Evolutionary conservation across 1,140 invertebrate genomes (phyloP), one percentile per base, ranked within the genome.

Genomic region (Calliopsis andreniformis): DNA sequence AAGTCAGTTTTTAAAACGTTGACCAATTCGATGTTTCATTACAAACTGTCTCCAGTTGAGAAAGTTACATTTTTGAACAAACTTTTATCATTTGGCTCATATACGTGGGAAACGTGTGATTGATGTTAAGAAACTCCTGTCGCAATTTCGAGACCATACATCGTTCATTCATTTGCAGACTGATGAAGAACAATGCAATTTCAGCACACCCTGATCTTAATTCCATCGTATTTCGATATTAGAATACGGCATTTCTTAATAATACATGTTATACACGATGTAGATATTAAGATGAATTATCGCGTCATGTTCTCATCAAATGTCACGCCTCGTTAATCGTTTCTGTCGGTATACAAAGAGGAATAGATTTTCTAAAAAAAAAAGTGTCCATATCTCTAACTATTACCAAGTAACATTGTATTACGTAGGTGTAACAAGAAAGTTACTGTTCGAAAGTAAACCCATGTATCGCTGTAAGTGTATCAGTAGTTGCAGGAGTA

Each of bases 401-500:
- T 75, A 75, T 67, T 75, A 30, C 51, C 30, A 35, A n/a, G 67
- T 23, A 75, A 62, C 42, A 25, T 47, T 42, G 23, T 67, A 58
- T 47, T 68, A 68, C 20, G 23, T 49, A 58, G 61, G 25, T 55
- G 49, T 66, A 73, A 39, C 49, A 14, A 68, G 66, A 49, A 68
- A 63, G 23, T 64, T 55, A 64, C 49, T 55, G 49, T 39, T 71
- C 39, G 62, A 66, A 66, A 66, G 62, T 72, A 72, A 72, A 72
- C 35, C 28, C 70, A 66, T 73, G 61, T 66, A 73, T 73, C 35
- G 39, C 62, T 39, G 30, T 55, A 66, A 45, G 39, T 73, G 51
- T 72, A 55, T 42, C 23, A 75, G 53, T 68, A 68, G 42, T 66
- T 56, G 23, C 62, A 75, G 39, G 16, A 32, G 39, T 55, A 75